Percentiles rank a stretch among this genome's conserved stretches.
phyloP scores from a whole-genome alignment of 2,797 vertebrate species.

The Hippopotamyrus pictus region DNA sequence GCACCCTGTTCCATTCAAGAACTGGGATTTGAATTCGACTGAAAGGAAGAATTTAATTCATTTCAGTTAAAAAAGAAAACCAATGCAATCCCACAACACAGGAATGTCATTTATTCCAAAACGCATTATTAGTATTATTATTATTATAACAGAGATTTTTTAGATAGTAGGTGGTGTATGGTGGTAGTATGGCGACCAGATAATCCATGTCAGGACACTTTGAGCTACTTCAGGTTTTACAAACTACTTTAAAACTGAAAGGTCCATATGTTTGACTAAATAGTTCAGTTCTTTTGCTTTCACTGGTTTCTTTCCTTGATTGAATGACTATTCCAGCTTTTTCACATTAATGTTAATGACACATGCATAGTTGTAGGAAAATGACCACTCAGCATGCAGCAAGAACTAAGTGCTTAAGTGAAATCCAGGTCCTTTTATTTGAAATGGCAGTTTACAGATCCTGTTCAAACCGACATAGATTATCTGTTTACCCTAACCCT shows the following conservation, averaged over 20 bases:
- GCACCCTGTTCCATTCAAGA: neutral
- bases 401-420: neutral
- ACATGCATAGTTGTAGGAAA: neutral
- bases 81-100: neutral
- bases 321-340: neutral
- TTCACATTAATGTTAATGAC: neutral
- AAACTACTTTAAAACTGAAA: neutral
- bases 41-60: neutral
- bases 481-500: neutral
- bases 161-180: neutral
- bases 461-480: neutral
- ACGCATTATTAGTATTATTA: neutral
- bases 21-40: neutral
- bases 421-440: neutral
- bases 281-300: neutral
- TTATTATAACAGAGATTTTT: neutral
- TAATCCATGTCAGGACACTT: neutral
- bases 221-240: neutral
- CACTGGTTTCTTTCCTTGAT: neutral
- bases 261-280: neutral
- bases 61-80: neutral
- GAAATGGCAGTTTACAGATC: neutral
- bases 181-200: neutral
- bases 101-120: neutral
- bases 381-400: neutral